Evolutionary conservation across 2,113 vertebrate species (phyloP), one percentile per base, ranked within the genome.

Genomic region (Pitta sordida): DNA sequence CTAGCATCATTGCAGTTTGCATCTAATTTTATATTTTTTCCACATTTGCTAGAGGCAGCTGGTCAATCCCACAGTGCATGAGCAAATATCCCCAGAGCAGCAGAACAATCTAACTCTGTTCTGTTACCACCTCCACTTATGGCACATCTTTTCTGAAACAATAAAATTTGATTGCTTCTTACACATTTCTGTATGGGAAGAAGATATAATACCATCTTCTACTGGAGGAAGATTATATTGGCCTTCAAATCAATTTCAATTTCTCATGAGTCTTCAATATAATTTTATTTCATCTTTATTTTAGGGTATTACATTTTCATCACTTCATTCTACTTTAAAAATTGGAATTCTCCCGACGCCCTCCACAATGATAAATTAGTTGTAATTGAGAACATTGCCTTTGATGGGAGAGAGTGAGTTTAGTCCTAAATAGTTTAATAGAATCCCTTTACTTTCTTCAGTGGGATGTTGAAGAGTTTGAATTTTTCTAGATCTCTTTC

Each of bases 221-320:
- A 52, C 20, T 88, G 75, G 39, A 90, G 52, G 55, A 83, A 92
- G 59, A 94, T 94, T 83, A 88, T 74, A 88, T 94, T 80, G 9
- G 71, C 82, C 79, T 94, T 90, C 82, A 90, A 94, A 96, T 96
- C 91, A 94, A 95, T 94, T 96, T 91, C 91, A 91, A 80, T 94
- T 92, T 91, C 94, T 94, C 71, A 52, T 52, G 87, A 83, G 82
- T 90, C 67, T 93, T 93, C 93, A 53, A 89, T 90, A 88, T 80
- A 80, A 94, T 90, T 95, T 94, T 85, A 92, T 94, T 94, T 92
- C 68, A 51, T 89, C 78, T 94, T 96, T 95, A 93, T 87, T 96
- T 95, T 93, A 1, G 67, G 49, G 17, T 74, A 94, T 90, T 94
- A 86, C 59, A 60, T 96, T 96, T 95, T 94, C 90, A 94, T 94